These are phyloP conservation scores for Canis aureus DNA, from an alignment of 2,113 vertebrate genomes.

Conservation along the genomic window DNA sequence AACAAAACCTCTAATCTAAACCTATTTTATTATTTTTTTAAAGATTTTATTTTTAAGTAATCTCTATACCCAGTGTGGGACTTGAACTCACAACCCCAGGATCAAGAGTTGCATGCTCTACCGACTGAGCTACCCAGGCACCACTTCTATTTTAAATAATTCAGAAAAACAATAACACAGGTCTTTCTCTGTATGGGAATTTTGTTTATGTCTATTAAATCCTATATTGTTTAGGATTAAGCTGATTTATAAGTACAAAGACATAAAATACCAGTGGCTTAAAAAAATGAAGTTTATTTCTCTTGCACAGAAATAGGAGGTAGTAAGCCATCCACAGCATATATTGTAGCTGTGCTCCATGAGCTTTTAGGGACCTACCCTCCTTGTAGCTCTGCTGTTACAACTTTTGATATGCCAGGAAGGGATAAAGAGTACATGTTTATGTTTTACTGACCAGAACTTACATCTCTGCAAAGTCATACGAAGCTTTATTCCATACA, in stretches of 20 bases:
- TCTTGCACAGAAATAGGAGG: background rate
- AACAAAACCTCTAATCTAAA: background rate
- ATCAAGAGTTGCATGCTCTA: background rate
- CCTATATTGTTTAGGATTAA: background rate
- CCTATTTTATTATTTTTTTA: background rate
- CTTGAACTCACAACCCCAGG: background rate
- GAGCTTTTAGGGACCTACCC: background rate
- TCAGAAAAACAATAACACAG: background rate
- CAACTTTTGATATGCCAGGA: background rate
- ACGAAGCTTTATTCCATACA: background rate
- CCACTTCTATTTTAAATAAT: background rate
- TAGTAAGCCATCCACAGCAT: background rate
- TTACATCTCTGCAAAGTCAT: background rate
- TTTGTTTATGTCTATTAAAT: background rate
- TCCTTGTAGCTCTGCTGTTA: background rate
- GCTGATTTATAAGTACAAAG: conserved; percentile 54
- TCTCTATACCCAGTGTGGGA: background rate
- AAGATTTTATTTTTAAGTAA: background rate
- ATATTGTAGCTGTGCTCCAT: background rate
- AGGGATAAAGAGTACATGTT: background rate
- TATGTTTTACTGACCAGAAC: background rate
- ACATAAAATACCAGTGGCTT: background rate
- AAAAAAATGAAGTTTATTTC: conserved; percentile 40
- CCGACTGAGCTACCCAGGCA: background rate
- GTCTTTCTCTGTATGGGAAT: background rate